phyloP scores from a whole-genome alignment of 2,888 invertebrate genomes.

The Eupithecia subumbrata region DNA sequence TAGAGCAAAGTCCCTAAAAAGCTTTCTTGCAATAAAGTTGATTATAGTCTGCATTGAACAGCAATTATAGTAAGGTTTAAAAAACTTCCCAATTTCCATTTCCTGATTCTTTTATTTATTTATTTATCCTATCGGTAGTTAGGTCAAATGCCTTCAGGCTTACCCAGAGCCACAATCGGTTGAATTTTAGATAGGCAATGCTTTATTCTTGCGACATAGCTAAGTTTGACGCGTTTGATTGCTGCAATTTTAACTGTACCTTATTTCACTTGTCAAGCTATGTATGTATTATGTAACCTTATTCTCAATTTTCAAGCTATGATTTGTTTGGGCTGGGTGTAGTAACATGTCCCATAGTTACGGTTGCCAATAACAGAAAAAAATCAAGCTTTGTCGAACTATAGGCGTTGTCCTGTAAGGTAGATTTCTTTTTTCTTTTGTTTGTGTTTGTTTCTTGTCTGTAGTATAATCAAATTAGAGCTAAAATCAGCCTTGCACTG shows the following conservation, averaged over 20 bases:
- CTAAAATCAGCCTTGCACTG: constrained; percentile 90
- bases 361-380: neutral
- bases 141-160: neutral
- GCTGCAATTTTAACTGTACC: neutral
- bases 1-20: neutral
- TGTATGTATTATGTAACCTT: neutral
- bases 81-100: neutral
- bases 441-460: neutral
- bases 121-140: neutral
- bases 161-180: neutral
- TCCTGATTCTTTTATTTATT: neutral
- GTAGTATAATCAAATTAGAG: neutral
- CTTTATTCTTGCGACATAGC: neutral
- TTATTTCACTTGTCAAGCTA: neutral
- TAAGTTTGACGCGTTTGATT: neutral
- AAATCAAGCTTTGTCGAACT: neutral
- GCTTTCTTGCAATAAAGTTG: neutral
- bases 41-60: neutral
- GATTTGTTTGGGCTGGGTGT: neutral
- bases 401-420: neutral
- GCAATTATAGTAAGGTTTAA: neutral
- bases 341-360: too few species aligned
- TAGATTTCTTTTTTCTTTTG: neutral
- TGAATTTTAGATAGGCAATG: neutral
- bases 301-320: neutral